Base-by-base conservation (phyloP, 2,113 vertebrate genomes). In the Neoarius graeffei region DNA sequence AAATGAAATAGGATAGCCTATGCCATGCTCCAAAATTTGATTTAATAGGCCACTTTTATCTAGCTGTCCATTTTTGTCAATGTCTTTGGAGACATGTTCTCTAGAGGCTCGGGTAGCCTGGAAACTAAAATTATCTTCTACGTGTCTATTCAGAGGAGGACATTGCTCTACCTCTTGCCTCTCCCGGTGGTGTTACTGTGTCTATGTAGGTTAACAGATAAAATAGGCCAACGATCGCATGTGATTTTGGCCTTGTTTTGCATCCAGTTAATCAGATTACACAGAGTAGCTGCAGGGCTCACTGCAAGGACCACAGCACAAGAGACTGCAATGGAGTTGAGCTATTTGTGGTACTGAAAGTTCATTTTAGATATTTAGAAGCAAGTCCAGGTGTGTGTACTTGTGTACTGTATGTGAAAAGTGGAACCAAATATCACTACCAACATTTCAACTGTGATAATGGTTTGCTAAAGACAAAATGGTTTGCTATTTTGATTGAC, bases 81-180 rank as follows among this genome's bases (percentile, higher is more conserved):
- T 11, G 69, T 88, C 89, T 76, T 79, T 27, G 7, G 56, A 79
- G 76, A 9, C 57, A 54, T 35, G 27, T 64, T 81, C 85, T 81
- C 85, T 64, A 42, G 81, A 84, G 81, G 73, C 62, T 30, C 8
- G 64, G n/a, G 66, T 84, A 88, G 88, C 89, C 89, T 90, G 76
- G 83, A 90, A 90, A 90, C 85, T 84, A 76, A 59, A 88, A 84
- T 85, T 88, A 88, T 81, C 64, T 90, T 84, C 5, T 27, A 2
- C 7, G 5, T 50, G 64, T 84, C 87, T 88, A 86, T 88, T 88
- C 71, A 13, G 69, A 86, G 89, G 73, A 60, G 74, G 76, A 73
- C 14, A 27, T 88, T 27, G 52, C 83, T 90, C 83, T 87, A 67
- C 25, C 67, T n/a, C 20, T 86, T 85, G 71, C 27, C 9, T 83